Base-by-base conservation (phyloP, 2,113 vertebrate species). In the Bujurquina vittata region DNA sequence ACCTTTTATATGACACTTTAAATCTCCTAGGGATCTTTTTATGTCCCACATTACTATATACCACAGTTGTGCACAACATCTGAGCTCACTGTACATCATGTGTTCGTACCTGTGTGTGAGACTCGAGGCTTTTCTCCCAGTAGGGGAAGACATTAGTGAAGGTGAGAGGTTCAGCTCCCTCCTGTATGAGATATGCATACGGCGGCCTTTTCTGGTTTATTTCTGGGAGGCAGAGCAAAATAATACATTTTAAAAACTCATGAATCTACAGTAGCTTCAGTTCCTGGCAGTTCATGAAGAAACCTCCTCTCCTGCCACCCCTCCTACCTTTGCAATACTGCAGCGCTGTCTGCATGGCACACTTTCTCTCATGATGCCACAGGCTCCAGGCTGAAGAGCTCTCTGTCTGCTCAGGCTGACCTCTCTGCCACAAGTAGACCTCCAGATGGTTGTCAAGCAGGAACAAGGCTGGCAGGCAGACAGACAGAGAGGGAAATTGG, bases 111-210 rank as follows among this genome's bases (percentile, higher is more conserved):
- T 87, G 91, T 67, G 76, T 54, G 49, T 81, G 58, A 67, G 87
- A 72, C 54, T 81, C 78, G 18, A 77, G 80, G 54, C 58, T 89
- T 84, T 62, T 92, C 85, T 96, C 95, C 96, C 96, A 96, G 76
- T 74, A 83, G 0, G 96, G 95, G 86, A 96, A 96, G 69, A 96
- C 87, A 49, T 96, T 96, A 43, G 96, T 96, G 92, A 96, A 96
- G 86, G 96, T 96, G 26, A 96, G 84, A 78, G 96, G 96, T 82
- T 96, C 96, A 0, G 72, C 77, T 6, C 95, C 95, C 73, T 95
- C 94, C 2, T 84, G 81, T 73, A 96, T 91, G 60, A 96, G 90
- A 88, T 96, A 96, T 4, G 95, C 95, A 85, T 92, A 89, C 0
- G 95, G 96, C 0, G 95, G 95, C 18, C 95, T 92, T 81, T 89